Conservation (phyloP, 2,797 vertebrate genomes). For the Xenops minutus region DNA sequence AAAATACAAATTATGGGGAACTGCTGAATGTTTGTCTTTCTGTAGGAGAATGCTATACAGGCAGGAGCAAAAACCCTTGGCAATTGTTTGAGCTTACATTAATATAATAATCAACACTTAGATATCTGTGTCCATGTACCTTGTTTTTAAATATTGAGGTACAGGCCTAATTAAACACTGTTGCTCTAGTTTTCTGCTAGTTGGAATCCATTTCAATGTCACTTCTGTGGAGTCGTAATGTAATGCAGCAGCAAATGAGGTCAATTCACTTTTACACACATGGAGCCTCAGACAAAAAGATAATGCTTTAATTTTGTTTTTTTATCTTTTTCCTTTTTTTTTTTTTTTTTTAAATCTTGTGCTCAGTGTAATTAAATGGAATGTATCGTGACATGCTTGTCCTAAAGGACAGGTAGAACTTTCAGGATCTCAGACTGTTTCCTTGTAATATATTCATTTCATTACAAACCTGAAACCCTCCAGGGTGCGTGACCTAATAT, state of each 20-base stretch:
- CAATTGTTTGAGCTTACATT: background rate
- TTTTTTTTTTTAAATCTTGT: background rate
- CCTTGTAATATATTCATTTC: conserved; percentile 55
- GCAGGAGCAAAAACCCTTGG: background rate
- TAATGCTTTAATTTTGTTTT: background rate
- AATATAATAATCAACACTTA: background rate
- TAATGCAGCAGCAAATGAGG: background rate
- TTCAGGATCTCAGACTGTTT: conserved; percentile 2
- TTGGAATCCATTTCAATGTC: background rate
- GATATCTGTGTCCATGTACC: background rate
- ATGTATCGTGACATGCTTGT: conserved; percentile 18
- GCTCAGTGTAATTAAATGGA: conserved; percentile 9
- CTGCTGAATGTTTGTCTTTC: background rate
- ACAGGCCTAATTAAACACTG: background rate
- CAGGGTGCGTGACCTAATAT: conserved; percentile 8
- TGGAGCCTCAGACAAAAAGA: background rate
- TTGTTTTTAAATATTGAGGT: background rate
- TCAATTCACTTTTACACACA: background rate
- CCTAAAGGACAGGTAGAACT: conserved; percentile 38
- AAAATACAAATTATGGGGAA: background rate
- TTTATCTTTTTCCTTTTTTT: background rate
- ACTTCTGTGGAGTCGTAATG: background rate
- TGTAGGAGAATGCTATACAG: background rate
- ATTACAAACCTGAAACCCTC: conserved; percentile 42
- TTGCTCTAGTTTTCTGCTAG: background rate